Evolutionary conservation across 2,797 vertebrate species (phyloP).

Genomic region (Sandelia bainsii): DNA sequence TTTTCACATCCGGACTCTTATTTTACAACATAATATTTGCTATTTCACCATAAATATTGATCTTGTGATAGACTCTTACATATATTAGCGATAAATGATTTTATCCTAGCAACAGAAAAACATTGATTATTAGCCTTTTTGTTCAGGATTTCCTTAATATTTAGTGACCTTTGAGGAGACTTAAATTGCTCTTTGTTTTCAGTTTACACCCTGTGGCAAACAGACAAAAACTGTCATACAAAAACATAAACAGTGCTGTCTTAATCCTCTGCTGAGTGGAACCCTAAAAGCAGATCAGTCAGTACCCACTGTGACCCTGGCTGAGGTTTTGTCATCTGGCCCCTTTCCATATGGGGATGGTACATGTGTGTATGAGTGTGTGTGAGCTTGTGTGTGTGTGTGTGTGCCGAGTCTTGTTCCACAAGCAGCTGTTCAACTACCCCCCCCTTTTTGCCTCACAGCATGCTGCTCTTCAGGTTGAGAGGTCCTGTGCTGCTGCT

Average conservation of each 20-base stretch:
- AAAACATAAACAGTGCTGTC: slow-evolving; percentile 63
- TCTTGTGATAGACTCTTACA: too few relatives aligned
- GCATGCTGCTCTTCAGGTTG: slow-evolving; percentile 63
- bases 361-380: slow-evolving; percentile 18
- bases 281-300: slow-evolving; percentile 75
- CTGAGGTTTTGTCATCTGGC: slow-evolving; percentile 72
- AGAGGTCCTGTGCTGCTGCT: slow-evolving; percentile 58
- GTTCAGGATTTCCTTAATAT: neutral
- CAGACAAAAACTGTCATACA: slow-evolving; percentile 26
- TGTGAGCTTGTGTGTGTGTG: slow-evolving; percentile 26
- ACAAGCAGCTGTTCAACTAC: slow-evolving; percentile 80
- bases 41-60: too few relatives aligned
- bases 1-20: too few relatives aligned
- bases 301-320: slow-evolving; percentile 66
- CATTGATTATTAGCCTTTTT: neutral
- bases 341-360: slow-evolving; percentile 53
- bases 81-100: too few relatives aligned
- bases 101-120: neutral
- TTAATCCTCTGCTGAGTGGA: slow-evolving; percentile 76
- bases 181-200: slow-evolving; percentile 2
- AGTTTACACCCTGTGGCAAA: neutral
- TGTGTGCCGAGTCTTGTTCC: slow-evolving; percentile 74
- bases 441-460: slow-evolving; percentile 17
- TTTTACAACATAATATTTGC: too few relatives aligned
- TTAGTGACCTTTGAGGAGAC: neutral